Percentiles rank a stretch among this genome's conserved stretches.
These are phyloP conservation scores for Spisula solida DNA, from an alignment of 2,888 invertebrate species.

Conservation along the genomic window DNA sequence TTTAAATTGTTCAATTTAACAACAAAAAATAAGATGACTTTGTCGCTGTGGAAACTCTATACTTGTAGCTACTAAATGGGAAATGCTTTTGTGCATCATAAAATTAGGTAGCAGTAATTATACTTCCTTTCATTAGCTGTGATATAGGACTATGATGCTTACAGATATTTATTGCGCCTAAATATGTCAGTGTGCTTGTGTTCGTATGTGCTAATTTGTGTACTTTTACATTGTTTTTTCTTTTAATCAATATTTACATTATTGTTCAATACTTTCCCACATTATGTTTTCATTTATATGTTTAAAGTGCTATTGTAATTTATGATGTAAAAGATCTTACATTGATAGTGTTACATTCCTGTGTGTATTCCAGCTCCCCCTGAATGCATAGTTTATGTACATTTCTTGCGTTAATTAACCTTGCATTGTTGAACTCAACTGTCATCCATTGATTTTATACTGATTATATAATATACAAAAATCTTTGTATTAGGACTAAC, in stretches of 20 bases:
- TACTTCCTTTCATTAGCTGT: no score
- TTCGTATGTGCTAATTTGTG: not conserved
- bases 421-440: not conserved
- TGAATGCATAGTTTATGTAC: not conserved
- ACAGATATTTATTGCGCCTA: no score
- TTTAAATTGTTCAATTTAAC: no score
- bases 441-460: not conserved
- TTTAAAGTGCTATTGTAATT: not conserved
- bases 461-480: no score
- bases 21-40: no score
- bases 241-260: not conserved
- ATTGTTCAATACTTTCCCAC: not conserved
- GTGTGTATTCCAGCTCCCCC: not conserved
- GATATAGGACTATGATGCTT: no score
- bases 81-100: no score
- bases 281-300: not conserved
- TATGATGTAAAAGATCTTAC: not conserved
- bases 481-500: no score
- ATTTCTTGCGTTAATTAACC: not conserved
- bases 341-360: slow-evolving; percentile 8
- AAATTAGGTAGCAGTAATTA: no score
- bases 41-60: no score
- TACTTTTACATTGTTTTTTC: not conserved
- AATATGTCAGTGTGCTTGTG: not conserved
- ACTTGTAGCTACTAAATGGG: no score